Percentiles rank a stretch among this genome's conserved stretches.
These are phyloP conservation scores for Euclidia mi DNA, from an alignment of 2,888 invertebrate species.

Conservation along the genomic window DNA sequence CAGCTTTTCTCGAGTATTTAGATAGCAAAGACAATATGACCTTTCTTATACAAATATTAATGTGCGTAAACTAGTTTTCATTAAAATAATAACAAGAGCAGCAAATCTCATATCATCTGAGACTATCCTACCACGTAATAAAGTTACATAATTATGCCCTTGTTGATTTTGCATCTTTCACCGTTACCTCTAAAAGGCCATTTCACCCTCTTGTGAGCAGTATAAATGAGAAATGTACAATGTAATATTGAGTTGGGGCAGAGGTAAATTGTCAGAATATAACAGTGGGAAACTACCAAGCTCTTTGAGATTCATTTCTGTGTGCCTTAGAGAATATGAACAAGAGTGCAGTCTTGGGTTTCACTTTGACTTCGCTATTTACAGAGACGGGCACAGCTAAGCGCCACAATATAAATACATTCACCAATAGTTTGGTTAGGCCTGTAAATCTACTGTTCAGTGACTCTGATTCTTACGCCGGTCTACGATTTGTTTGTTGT, in stretches of 20 bases:
- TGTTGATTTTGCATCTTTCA: neutral
- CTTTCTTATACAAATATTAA: too few species aligned
- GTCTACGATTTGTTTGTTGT: too few species aligned
- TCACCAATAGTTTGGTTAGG: too few species aligned
- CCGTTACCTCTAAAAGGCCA: neutral
- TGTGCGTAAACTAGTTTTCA: too few species aligned
- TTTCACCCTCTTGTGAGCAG: constrained; percentile 8
- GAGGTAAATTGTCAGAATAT: constrained; percentile 19
- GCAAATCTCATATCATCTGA: too few species aligned
- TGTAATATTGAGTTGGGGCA: constrained; percentile 17
- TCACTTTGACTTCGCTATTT: constrained; percentile 2
- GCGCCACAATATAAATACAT: too few species aligned
- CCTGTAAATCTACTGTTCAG: too few species aligned
- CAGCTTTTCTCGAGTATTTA: too few species aligned
- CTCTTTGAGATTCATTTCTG: constrained; percentile 19
- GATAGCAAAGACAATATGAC: too few species aligned
- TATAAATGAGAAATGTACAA: constrained; percentile 14
- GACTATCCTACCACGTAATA: neutral
- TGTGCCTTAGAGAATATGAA: constrained; percentile 13
- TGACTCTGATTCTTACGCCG: too few species aligned
- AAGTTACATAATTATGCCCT: neutral
- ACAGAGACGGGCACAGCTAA: too few species aligned
- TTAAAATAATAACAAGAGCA: too few species aligned
- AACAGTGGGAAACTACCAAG: constrained; percentile 8
- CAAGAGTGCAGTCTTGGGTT: neutral